Evolutionary conservation across 2,797 vertebrate species (phyloP).

Genomic region (Lutjanus campechanus): DNA sequence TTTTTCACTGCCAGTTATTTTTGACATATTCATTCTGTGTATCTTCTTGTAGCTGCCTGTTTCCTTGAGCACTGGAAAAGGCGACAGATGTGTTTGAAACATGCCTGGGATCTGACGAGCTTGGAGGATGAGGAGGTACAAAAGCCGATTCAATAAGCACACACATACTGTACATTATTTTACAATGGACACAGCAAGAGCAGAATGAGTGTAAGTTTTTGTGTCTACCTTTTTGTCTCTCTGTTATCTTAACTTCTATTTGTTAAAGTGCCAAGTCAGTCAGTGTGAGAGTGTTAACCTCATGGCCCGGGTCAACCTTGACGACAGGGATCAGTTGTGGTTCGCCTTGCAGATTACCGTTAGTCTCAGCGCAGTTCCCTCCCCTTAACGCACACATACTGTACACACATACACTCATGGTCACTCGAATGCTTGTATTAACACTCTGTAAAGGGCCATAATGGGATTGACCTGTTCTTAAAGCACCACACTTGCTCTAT

Average conservation of each 20-base stretch:
- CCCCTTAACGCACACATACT: slow-evolving; percentile 22
- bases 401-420: slow-evolving; percentile 27
- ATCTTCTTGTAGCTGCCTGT: slow-evolving; percentile 89
- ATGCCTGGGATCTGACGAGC: slow-evolving; percentile 96
- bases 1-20: background rate
- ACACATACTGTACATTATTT: background rate
- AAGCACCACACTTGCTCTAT: slow-evolving; percentile 54
- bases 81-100: slow-evolving; percentile 94
- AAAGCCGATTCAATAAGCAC: background rate
- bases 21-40: slow-evolving; percentile 37
- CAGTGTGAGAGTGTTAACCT: slow-evolving; percentile 39
- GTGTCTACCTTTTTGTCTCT: background rate
- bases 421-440: slow-evolving; percentile 20
- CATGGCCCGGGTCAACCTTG: slow-evolving; percentile 10
- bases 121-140: slow-evolving; percentile 95
- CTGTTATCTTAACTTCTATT: background rate
- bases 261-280: slow-evolving; percentile 6
- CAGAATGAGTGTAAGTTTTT: background rate
- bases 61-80: slow-evolving; percentile 99
- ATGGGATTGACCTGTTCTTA: slow-evolving; percentile 74
- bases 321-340: slow-evolving; percentile 22
- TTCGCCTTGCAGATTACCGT: slow-evolving; percentile 43
- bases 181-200: background rate
- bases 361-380: slow-evolving; percentile 3
- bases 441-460: slow-evolving; percentile 46